These are phyloP conservation scores for Cephus cinctus DNA, from an alignment of 1,140 invertebrate genomes.

Conservation along the genomic window DNA sequence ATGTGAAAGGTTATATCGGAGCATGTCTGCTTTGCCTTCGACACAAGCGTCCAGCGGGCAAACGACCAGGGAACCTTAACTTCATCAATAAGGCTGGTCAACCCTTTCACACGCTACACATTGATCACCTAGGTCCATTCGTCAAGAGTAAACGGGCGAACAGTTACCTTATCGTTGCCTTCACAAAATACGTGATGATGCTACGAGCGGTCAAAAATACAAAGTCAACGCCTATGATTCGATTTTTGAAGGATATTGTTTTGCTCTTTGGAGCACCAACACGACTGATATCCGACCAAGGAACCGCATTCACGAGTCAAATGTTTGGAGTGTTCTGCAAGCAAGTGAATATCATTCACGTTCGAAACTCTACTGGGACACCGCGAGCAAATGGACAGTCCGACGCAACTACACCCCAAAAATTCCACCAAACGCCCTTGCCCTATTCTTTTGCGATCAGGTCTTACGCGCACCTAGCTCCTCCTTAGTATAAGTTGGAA, in stretches of 20 bases:
- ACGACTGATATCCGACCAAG: constrained; percentile 27
- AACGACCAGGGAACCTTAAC: constrained; percentile 31
- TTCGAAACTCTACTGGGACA: constrained; percentile 26
- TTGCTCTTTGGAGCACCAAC: constrained; percentile 24
- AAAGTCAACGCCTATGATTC: constrained; percentile 25
- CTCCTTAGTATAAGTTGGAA: too few relatives aligned
- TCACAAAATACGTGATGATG: constrained; percentile 36
- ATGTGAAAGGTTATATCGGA: constrained; percentile 29
- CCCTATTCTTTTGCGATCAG: too few relatives aligned
- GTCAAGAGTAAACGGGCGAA: constrained; percentile 22
- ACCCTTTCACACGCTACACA: constrained; percentile 25
- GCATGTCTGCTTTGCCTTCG: constrained; percentile 28
- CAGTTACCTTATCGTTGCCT: constrained; percentile 26
- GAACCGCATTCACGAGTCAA: constrained; percentile 31
- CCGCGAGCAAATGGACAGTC: constrained; percentile 28
- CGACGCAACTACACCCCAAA: too few relatives aligned
- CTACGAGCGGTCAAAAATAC: constrained; percentile 15
- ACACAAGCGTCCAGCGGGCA: constrained; percentile 23
- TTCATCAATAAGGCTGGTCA: constrained; percentile 22
- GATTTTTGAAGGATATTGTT: constrained; percentile 20
- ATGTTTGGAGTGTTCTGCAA: constrained; percentile 30
- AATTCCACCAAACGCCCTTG: too few relatives aligned
- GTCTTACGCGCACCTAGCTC: too few relatives aligned
- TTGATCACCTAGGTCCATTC: constrained; percentile 31
- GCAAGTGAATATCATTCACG: constrained; percentile 25